phyloP scores from a whole-genome alignment of 2,888 invertebrate species.

The Andrena hattorfiana region DNA sequence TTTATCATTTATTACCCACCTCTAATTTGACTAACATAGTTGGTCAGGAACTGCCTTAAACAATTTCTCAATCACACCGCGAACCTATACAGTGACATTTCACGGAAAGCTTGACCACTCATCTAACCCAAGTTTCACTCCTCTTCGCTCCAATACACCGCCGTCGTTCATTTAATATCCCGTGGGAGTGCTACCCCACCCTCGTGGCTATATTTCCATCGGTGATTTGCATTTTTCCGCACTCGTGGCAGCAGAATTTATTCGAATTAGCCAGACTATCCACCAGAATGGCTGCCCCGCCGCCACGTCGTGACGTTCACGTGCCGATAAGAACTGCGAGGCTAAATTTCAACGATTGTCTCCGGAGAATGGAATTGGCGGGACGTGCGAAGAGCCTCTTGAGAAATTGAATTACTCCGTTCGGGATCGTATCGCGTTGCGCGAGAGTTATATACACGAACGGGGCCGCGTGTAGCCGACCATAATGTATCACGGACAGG shows the following conservation, averaged over 20 bases:
- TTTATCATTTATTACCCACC: too few relatives aligned
- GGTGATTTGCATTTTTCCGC: constrained; percentile 21
- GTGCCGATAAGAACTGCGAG: constrained; percentile 5
- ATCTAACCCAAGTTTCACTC: background rate
- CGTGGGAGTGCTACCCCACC: background rate
- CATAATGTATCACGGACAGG: constrained; percentile 49
- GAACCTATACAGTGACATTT: too few relatives aligned
- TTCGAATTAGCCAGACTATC: constrained; percentile 24
- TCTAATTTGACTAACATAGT: too few relatives aligned
- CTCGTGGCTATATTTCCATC: background rate
- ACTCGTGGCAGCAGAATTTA: constrained; percentile 2
- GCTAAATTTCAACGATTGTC: constrained; percentile 45
- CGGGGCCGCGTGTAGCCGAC: background rate
- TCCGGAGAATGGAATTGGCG: constrained; percentile 45
- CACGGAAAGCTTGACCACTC: background rate
- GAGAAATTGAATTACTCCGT: constrained; percentile 76
- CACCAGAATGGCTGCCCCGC: background rate
- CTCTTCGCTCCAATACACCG: too few relatives aligned
- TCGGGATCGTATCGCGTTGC: constrained; percentile 66
- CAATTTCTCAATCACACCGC: too few relatives aligned
- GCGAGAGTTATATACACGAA: constrained; percentile 21
- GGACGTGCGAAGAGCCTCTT: constrained; percentile 53
- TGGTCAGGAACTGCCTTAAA: too few relatives aligned
- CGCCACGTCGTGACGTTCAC: background rate
- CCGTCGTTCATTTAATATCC: background rate